A percentile compares a stretch with the other conserved stretches of the same genome.
phyloP scores from a whole-genome alignment of 2,113 vertebrate species.

The Suncus etruscus region DNA sequence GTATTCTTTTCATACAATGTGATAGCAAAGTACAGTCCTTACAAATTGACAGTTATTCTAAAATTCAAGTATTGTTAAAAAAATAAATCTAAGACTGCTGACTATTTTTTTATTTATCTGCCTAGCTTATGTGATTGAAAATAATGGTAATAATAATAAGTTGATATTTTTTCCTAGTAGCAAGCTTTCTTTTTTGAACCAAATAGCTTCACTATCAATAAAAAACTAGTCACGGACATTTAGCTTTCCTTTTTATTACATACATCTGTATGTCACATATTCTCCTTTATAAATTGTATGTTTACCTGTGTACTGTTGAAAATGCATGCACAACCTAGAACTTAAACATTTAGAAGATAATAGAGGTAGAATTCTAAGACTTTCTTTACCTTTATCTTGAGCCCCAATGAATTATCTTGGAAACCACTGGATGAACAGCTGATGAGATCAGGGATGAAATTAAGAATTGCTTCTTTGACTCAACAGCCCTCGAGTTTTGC shows the following conservation, averaged over 20 bases:
- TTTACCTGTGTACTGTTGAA: background rate
- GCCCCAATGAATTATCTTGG: background rate
- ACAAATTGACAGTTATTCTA: background rate
- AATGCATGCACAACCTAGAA: background rate
- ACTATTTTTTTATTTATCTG: background rate
- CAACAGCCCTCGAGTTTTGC: background rate
- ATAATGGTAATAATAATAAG: background rate
- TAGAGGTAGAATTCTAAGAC: background rate
- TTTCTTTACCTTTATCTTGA: no score
- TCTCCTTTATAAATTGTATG: background rate
- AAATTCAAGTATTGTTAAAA: background rate
- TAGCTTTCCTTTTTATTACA: background rate
- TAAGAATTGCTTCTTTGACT: background rate
- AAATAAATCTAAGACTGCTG: no score
- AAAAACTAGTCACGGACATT: background rate
- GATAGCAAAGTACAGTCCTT: background rate
- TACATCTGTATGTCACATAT: background rate
- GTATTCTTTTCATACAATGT: background rate
- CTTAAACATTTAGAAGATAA: conserved; percentile 41
- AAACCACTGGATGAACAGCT: background rate
- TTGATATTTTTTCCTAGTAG: conserved; percentile 3
- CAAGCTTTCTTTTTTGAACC: background rate
- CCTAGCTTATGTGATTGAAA: background rate
- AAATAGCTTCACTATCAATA: background rate
- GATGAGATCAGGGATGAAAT: background rate